Percentiles rank a stretch among this genome's conserved stretches.
These are phyloP conservation scores for Mermis nigrescens DNA, from an alignment of 2,888 invertebrate species.

Conservation along the genomic window DNA sequence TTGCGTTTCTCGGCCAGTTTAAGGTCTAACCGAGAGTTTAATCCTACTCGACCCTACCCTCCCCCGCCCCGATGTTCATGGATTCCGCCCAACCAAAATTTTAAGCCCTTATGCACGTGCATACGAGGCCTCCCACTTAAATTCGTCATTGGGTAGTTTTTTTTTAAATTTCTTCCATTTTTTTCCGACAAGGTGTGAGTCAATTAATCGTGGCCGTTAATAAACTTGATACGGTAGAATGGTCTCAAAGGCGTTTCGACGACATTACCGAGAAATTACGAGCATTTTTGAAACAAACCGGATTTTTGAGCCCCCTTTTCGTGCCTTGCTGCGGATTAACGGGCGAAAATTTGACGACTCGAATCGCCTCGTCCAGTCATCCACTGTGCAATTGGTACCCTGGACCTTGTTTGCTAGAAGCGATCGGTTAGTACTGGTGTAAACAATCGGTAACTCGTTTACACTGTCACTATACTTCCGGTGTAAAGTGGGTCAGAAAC, in stretches of 20 bases:
- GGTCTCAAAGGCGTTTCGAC: conserved; percentile 72
- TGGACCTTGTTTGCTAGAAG: conserved; percentile 62
- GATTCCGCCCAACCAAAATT: no score
- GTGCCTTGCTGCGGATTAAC: conserved; percentile 90
- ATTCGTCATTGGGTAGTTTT: no score
- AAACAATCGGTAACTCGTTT: no score
- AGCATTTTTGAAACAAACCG: conserved; percentile 27
- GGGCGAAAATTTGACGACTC: conserved; percentile 63
- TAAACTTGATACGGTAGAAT: conserved; percentile 83
- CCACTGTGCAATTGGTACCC: conserved; percentile 53
- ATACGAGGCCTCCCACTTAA: no score
- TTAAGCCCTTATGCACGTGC: no score
- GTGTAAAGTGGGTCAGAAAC: no score
- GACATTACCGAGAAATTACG: conserved; percentile 66
- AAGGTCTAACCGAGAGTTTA: no score
- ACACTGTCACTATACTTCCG: no score
- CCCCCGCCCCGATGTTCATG: no score
- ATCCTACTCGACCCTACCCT: no score
- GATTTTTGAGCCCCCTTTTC: conserved; percentile 40
- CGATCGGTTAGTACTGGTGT: conserved; percentile 52
- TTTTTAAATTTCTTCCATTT: not conserved
- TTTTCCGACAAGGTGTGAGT: conserved; percentile 50
- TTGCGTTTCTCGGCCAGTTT: no score
- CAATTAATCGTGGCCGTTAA: conserved; percentile 87
- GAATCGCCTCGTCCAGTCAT: conserved; percentile 13